Base-by-base conservation (phyloP, 2,113 vertebrate genomes). In the Gymnogyps californianus region DNA sequence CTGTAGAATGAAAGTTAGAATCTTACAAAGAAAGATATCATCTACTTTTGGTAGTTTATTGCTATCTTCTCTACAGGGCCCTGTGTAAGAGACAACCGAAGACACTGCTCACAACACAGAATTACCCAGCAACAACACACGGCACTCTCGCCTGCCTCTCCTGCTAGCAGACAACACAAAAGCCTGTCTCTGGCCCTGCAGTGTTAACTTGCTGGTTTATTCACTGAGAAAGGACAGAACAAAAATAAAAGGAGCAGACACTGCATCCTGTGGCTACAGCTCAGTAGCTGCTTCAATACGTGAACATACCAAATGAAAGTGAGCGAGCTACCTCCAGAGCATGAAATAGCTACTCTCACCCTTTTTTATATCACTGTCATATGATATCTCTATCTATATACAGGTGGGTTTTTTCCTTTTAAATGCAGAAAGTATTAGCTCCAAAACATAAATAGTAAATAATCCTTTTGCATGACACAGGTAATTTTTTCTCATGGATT, bases 71-170 rank as follows among this genome's bases (percentile, higher is more conserved):
- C 77, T 71, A 16, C 42, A 44, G n/a, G 28, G 22, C 6, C 20
- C 13, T 9, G 29, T 2, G 11, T 79, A 66, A 46, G 26, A 58
- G 19, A 54, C 32, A 69, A 46, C 13, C 1, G 4, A 93, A 54
- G 36, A 54, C 16, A 24, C 13, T 1, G 10, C n/a, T 66, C 11
- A 26, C 59, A 62, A 22, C 0, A 4, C 46, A 13, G 78, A 78
- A 64, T 2, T 26, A 52, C 51, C 55, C 65, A 58, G 71, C 28
- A 40, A 51, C 59, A 69, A 16, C 42, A 31, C 4, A 3, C 64
- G 38, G 31, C 0, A 0, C 67, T 76, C 57, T 40, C 0, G 0
- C 25, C 61, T 58, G 28, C 65, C 36, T 49, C 64, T 62, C 42
- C 77, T 62, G 65, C 38, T 64, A 70, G 64, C 14, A 91, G 40